Evolutionary conservation across 2,797 vertebrate species (phyloP).

Genomic region (Schizothorax lantsangensis): DNA sequence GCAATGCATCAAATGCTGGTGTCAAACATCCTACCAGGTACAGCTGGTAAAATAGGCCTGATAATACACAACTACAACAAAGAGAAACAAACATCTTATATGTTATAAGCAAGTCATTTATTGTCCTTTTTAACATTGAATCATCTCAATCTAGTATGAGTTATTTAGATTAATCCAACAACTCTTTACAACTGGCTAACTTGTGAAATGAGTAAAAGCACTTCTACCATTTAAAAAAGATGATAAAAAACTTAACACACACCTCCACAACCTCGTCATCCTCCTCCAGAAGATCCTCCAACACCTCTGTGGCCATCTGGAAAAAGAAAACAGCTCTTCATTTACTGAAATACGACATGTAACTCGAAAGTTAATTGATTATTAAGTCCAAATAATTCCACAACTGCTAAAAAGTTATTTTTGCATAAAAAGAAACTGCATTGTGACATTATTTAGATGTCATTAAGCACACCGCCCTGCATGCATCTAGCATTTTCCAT

Average conservation of each 20-base stretch:
- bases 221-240: background rate
- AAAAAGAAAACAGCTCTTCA: slow-evolving; percentile 2
- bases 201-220: slow-evolving; percentile 2
- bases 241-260: slow-evolving; percentile 6
- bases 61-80: slow-evolving; percentile 34
- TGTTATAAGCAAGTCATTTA: background rate
- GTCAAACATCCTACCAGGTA: slow-evolving; percentile 35
- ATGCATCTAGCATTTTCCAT: background rate
- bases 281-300: slow-evolving; percentile 83
- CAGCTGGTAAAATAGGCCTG: slow-evolving; percentile 45
- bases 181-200: background rate
- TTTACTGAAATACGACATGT: background rate
- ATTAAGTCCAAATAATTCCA: background rate
- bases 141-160: background rate
- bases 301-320: slow-evolving; percentile 79
- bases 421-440: background rate
- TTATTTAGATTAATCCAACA: background rate
- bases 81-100: background rate
- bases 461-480: background rate
- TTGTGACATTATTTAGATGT: background rate
- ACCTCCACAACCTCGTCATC: slow-evolving; percentile 87
- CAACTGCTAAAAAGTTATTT: background rate
- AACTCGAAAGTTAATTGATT: background rate
- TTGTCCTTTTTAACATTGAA: background rate
- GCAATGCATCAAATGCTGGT: slow-evolving; percentile 48